Evolutionary conservation across 1,140 invertebrate genomes (phyloP), one percentile per base, ranked within the genome.

Genomic region (Lepidotrigona ventralis): DNA sequence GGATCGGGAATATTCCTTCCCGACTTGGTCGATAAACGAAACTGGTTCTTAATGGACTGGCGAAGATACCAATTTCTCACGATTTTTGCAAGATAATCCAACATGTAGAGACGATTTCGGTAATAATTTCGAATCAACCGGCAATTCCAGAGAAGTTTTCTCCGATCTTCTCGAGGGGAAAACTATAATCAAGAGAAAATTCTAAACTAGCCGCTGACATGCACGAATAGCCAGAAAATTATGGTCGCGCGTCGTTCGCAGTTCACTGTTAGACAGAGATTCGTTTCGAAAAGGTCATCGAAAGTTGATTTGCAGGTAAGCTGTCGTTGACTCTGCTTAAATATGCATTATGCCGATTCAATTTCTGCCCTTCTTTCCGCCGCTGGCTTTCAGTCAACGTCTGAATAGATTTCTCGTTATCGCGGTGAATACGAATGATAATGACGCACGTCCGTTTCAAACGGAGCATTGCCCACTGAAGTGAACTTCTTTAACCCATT

Each of bases 201-300:
- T 73, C 71, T 9, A 9, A n/a, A 8, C 17, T 54, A 63, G 29
- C 39, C 54, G 14, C 64, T 9, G 19, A 46, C n/a, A 39, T 17
- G n/a, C 17, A 29, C 2, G n/a, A 33, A 33, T 15, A 23, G n/a
- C 9, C 19, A 12, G 51, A 51, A 60, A 77, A 66, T 81, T 64
- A 74, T 33, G n/a, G 14, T 53, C 14, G 2, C 23, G 9, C 15
- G 33, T 77, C 54, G 51, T 83, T 63, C 19, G 26, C 8, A 56
- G 78, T 78, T 83, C 74, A 63, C 54, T 33, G 33, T 83, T 53
- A 58, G 66, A 29, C 53, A 54, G 81, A 74, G 78, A 78, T 83
- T 39, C 66, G 19, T 63, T 83, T 78, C 29, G 56, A 82, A 77
- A 56, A 77, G 81, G 74, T 77, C 81, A 26, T 82, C 54, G 74